phyloP scores from a whole-genome alignment of 30 jellyfish, hydroid and myxozoan genomes.

The Nemopilema nomurai region DNA sequence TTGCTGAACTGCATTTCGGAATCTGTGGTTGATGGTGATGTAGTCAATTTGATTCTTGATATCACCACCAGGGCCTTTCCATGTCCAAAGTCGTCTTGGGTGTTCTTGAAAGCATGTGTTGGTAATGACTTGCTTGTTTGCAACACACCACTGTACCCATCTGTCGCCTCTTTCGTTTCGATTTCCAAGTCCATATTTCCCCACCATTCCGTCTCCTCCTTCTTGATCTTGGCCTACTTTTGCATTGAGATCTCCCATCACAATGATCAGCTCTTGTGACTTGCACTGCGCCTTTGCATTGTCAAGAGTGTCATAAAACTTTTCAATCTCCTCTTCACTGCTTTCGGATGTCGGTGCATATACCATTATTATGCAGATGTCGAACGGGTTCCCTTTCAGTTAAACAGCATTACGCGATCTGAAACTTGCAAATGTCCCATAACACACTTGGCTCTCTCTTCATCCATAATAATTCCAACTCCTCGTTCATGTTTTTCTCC shows the following conservation, averaged over 20 bases:
- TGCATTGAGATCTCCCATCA: constrained; percentile 48
- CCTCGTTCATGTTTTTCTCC: constrained; percentile 30
- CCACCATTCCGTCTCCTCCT: not conserved
- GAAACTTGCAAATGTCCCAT: constrained; percentile 36
- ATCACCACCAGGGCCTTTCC: constrained; percentile 30
- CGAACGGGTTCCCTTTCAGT: constrained; percentile 3
- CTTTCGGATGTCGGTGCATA: constrained; percentile 53
- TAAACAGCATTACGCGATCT: constrained; percentile 7
- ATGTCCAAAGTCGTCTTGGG: constrained; percentile 23
- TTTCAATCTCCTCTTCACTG: constrained; percentile 21
- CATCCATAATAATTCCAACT: constrained; percentile 22
- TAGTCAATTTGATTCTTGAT: constrained; percentile 36
- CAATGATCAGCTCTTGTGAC: constrained; percentile 15
- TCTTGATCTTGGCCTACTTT: constrained; percentile 22
- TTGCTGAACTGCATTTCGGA: constrained; percentile 4
- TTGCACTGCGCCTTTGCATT: constrained; percentile 1
- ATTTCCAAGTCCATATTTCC: constrained; percentile 21
- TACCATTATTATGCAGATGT: constrained; percentile 3
- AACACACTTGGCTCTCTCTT: not conserved
- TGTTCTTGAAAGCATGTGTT: constrained; percentile 40
- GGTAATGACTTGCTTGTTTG: not conserved
- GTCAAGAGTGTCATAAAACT: constrained; percentile 29
- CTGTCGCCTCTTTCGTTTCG: constrained; percentile 33
- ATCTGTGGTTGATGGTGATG: constrained; percentile 20
- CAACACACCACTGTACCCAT: constrained; percentile 23